Evolutionary conservation across 2,113 vertebrate species (phyloP).

Genomic region (Cynoglossus semilaevis): DNA sequence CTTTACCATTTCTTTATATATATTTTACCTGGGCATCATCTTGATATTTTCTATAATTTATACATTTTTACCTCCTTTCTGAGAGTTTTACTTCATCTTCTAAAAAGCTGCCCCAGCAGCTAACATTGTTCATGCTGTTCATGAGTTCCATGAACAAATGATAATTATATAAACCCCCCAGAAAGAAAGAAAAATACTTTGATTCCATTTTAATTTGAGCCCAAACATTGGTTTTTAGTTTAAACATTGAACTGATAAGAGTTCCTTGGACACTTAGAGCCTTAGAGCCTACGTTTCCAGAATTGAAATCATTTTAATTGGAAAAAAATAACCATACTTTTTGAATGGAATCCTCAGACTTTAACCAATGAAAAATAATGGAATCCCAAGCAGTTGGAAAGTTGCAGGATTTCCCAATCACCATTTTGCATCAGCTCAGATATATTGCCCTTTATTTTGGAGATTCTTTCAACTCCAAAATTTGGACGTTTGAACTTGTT

Average conservation of each 20-base stretch:
- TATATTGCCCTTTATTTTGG: constrained; percentile 11
- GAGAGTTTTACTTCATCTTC: not conserved
- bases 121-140: no score
- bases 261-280: constrained; percentile 34
- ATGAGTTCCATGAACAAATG: no score
- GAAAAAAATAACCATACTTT: constrained; percentile 32
- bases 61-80: constrained; percentile 1
- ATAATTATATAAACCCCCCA: not conserved
- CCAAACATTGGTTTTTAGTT: constrained; percentile 1
- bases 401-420: constrained; percentile 39
- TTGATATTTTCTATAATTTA: no score
- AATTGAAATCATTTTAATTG: constrained; percentile 9
- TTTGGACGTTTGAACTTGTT: constrained; percentile 2
- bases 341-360: constrained; percentile 32
- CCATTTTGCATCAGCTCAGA: constrained; percentile 58
- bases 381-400: constrained; percentile 23
- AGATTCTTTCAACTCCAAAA: not conserved
- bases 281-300: constrained; percentile 2
- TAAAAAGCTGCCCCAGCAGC: no score
- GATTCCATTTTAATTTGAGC: not conserved
- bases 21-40: no score
- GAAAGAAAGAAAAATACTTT: not conserved
- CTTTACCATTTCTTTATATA: no score
- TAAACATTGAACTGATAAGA: constrained; percentile 54
- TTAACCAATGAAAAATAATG: constrained; percentile 19